Percentiles rank a stretch among this genome's conserved stretches.
Conservation (phyloP, 2,113 vertebrate genomes). For the Pithys albifrons region DNA sequence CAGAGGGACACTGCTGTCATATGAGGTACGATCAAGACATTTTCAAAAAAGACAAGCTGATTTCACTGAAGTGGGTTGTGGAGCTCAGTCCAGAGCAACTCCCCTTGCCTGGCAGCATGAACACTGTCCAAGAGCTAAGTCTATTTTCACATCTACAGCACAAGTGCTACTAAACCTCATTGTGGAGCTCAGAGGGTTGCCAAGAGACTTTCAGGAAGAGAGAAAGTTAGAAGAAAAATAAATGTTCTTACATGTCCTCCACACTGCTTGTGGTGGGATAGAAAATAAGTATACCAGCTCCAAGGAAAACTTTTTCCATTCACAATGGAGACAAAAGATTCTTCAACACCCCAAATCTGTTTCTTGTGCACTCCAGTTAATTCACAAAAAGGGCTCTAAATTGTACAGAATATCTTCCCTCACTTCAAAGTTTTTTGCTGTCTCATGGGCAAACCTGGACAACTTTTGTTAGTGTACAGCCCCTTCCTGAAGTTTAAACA, state of each 20-base stretch:
- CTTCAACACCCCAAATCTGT: background rate
- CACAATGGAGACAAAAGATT: background rate
- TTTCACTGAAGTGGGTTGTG: background rate
- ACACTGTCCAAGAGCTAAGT: background rate
- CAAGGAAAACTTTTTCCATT: background rate
- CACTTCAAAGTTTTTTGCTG: background rate
- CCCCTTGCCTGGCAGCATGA: background rate
- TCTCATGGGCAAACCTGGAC: background rate
- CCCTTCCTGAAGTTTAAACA: background rate
- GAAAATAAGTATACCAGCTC: background rate
- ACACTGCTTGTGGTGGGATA: accelerated
- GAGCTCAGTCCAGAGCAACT: background rate
- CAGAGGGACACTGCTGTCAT: background rate
- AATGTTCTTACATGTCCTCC: background rate
- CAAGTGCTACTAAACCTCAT: background rate
- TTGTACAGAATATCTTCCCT: background rate
- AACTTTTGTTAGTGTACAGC: background rate
- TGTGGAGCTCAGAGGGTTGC: background rate
- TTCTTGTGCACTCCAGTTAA: background rate
- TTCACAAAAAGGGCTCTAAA: accelerated
- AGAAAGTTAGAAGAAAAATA: background rate
- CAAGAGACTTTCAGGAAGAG: background rate
- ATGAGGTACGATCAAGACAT: background rate
- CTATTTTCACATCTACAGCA: background rate
- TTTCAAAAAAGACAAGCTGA: background rate